Evolutionary conservation across 2,797 vertebrate genomes (phyloP).

Genomic region (Sebastolobus altivelis): DNA sequence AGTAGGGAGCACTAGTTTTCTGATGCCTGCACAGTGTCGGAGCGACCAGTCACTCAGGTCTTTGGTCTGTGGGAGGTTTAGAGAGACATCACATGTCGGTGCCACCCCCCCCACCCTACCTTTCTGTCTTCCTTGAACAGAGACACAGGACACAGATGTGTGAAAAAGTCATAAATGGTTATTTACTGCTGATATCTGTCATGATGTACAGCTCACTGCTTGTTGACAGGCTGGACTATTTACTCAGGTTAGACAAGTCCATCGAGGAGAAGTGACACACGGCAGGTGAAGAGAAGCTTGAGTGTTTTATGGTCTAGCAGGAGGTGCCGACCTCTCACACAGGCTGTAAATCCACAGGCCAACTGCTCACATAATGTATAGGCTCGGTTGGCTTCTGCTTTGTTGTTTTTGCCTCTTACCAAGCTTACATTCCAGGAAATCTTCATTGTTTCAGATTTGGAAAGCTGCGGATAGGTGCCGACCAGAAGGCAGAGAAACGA

Average conservation of each 20-base stretch:
- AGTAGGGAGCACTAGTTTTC: slow-evolving; percentile 63
- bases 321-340: background rate
- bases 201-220: background rate
- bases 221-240: background rate
- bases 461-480: background rate
- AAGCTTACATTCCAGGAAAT: background rate
- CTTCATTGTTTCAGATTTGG: background rate
- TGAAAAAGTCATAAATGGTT: background rate
- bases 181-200: background rate
- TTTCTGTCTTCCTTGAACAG: background rate
- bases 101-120: background rate
- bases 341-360: slow-evolving; percentile 35
- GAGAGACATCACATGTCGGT: background rate
- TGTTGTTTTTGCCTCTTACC: background rate
- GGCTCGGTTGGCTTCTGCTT: slow-evolving; percentile 17
- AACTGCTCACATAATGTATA: slow-evolving; percentile 4
- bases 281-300: slow-evolving; percentile 2
- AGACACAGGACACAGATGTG: background rate
- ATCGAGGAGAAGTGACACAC: background rate
- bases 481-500: background rate
- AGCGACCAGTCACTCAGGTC: background rate
- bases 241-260: background rate
- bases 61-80: slow-evolving; percentile 4
- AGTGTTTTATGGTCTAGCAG: background rate
- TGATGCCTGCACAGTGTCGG: background rate